Evolutionary conservation across 2,797 vertebrate species (phyloP).

Genomic region (Macroramphosus scolopax): DNA sequence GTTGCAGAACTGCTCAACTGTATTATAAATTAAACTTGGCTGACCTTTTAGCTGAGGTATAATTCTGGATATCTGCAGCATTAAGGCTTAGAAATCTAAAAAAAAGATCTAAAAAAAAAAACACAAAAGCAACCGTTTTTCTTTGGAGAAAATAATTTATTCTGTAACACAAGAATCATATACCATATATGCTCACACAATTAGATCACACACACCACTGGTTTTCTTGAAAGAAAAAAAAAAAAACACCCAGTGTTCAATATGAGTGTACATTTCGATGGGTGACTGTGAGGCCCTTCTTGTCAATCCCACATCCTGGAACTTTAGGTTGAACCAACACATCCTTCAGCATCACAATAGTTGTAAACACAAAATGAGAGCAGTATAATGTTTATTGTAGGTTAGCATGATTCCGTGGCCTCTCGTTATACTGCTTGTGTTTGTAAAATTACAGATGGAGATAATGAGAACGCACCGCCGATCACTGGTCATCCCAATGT

Average conservation of each 20-base stretch:
- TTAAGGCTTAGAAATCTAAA: neutral
- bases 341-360: slow-evolving; percentile 14
- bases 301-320: too few species aligned
- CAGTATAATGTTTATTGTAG: slow-evolving; percentile 19
- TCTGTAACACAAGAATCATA: slow-evolving; percentile 77
- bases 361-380: slow-evolving; percentile 55
- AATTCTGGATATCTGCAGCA: too few species aligned
- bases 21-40: too few species aligned
- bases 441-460: neutral
- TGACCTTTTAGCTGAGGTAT: neutral
- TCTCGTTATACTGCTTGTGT: slow-evolving; percentile 4
- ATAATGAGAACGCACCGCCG: too few species aligned
- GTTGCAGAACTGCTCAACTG: too few species aligned
- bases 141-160: slow-evolving; percentile 85
- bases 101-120: too few species aligned
- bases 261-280: slow-evolving; percentile 47
- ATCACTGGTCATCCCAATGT: too few species aligned
- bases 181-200: slow-evolving; percentile 69
- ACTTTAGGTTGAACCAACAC: too few species aligned
- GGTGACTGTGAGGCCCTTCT: slow-evolving; percentile 25
- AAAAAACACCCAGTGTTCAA: slow-evolving; percentile 59
- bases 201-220: slow-evolving; percentile 67
- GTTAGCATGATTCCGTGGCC: slow-evolving; percentile 7
- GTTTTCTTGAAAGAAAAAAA: slow-evolving; percentile 24
- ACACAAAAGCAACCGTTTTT: slow-evolving; percentile 26